Conservation (phyloP, 2,797 vertebrate genomes). For the Labroides dimidiatus region DNA sequence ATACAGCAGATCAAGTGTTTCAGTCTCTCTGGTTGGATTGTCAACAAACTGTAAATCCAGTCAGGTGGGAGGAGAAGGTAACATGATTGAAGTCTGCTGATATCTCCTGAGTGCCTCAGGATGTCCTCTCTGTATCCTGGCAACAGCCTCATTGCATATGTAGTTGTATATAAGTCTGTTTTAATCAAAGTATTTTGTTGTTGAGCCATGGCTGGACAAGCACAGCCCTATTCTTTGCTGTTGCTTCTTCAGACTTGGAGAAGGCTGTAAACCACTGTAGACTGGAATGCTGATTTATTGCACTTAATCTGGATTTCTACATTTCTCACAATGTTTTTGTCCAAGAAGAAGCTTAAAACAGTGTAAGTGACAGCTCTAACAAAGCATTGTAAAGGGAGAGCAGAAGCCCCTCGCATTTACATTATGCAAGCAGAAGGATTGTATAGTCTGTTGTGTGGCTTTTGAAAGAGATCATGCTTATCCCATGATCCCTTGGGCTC, state of each 20-base stretch:
- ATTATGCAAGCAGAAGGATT: constrained; percentile 42
- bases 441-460: constrained; percentile 17
- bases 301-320: constrained; percentile 42
- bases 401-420: constrained; percentile 25
- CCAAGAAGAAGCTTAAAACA: constrained; percentile 22
- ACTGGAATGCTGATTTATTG: constrained; percentile 17
- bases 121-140: no score
- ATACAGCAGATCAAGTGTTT: no score
- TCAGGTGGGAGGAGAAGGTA: no score
- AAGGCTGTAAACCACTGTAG: constrained; percentile 10
- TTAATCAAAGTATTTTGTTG: background rate
- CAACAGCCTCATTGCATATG: no score
- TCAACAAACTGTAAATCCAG: no score
- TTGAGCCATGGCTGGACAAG: background rate
- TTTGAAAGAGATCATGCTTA: constrained; percentile 36
- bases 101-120: no score
- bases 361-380: constrained; percentile 3
- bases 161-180: no score
- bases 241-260: constrained; percentile 1
- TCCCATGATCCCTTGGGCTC: constrained; percentile 33
- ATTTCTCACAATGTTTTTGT: constrained; percentile 22
- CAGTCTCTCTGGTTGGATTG: no score
- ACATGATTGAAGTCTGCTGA: no score
- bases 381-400: constrained; percentile 5
- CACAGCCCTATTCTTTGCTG: background rate